Percentiles rank a stretch among this genome's conserved stretches.
phyloP scores from a whole-genome alignment of 2,888 invertebrate species.

The Microctonus aethiopoides region DNA sequence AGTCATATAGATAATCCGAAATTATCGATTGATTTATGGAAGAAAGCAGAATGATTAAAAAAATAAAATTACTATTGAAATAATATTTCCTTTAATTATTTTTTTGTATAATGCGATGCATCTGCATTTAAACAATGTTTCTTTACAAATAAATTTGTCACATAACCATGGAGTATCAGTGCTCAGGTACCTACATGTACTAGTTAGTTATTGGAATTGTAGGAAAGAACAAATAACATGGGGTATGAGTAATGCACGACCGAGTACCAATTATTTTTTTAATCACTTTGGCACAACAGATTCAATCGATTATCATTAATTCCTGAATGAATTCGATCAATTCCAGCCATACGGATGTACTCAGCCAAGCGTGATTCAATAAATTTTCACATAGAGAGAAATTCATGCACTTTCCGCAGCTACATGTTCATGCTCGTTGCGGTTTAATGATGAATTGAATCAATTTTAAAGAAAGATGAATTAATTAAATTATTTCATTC shows the following conservation, averaged over 20 bases:
- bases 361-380: slow-evolving; percentile 31
- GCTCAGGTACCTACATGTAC: background rate
- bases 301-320: slow-evolving; percentile 34
- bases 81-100: background rate
- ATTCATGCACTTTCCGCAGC: background rate
- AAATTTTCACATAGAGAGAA: slow-evolving; percentile 27
- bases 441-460: background rate
- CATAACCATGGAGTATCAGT: background rate
- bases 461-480: background rate
- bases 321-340: slow-evolving; percentile 28
- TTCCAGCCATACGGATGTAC: slow-evolving; percentile 21
- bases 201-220: no score
- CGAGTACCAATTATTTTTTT: slow-evolving; percentile 25
- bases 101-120: background rate
- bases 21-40: no score
- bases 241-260: background rate
- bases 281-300: slow-evolving; percentile 20
- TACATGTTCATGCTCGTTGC: background rate
- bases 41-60: no score
- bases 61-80: no score
- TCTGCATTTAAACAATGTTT: background rate
- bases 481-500: background rate
- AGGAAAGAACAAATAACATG: background rate
- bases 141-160: background rate
- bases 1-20: no score